Conservation (phyloP, 1,140 invertebrate species). For the Pollicipes pollicipes region DNA sequence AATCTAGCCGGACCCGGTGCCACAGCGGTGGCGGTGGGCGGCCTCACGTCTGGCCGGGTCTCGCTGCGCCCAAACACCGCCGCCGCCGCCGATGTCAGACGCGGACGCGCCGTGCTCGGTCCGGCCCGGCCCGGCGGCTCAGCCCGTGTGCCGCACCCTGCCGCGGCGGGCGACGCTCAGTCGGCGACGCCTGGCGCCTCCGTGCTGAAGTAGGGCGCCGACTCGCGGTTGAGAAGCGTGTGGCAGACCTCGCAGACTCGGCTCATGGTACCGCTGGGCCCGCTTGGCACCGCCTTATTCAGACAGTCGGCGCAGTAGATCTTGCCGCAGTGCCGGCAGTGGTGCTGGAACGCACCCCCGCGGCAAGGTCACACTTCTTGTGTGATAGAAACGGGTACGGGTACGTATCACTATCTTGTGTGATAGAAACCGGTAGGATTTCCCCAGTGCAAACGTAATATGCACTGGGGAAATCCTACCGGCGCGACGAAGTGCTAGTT, state of each 20-base stretch:
- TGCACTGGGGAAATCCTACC: background rate
- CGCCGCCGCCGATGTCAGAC: too few relatives aligned
- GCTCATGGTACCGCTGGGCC: conserved; percentile 62
- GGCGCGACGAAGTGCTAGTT: background rate
- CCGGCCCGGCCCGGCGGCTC: too few relatives aligned
- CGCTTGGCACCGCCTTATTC: conserved; percentile 58
- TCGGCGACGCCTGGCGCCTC: too few relatives aligned
- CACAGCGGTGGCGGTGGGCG: too few relatives aligned
- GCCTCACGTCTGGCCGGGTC: too few relatives aligned
- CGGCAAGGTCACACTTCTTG: conserved; percentile 7
- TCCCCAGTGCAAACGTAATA: background rate
- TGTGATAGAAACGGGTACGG: conserved; percentile 4
- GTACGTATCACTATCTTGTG: conserved; percentile 4
- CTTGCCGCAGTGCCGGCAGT: conserved; percentile 86
- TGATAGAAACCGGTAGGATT: background rate
- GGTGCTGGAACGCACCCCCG: conserved; percentile 41
- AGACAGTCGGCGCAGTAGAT: conserved; percentile 82
- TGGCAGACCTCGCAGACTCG: conserved; percentile 93
- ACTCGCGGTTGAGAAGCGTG: conserved; percentile 80
- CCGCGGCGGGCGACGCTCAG: too few relatives aligned
- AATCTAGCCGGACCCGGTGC: too few relatives aligned
- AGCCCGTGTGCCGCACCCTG: too few relatives aligned
- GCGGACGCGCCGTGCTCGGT: too few relatives aligned
- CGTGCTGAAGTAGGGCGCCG: conserved; percentile 66
- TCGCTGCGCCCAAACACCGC: too few relatives aligned